These are phyloP conservation scores for Orchestes rusci DNA, from an alignment of 2,888 invertebrate genomes.

Conservation along the genomic window DNA sequence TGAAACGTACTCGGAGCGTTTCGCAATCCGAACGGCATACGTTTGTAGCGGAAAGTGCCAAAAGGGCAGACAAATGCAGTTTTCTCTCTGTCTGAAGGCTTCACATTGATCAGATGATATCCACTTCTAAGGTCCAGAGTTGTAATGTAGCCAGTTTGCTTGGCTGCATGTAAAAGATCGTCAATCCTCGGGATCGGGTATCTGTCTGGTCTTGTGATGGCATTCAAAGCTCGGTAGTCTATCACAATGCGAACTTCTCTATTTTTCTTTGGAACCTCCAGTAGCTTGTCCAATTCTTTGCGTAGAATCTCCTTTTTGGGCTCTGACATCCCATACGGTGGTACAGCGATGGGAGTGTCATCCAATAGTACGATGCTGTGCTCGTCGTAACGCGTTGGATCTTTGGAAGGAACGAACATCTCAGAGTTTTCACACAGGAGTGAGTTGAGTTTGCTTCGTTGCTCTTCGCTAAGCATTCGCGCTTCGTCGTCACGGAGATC, in stretches of 20 bases:
- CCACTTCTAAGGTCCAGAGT: too few species aligned
- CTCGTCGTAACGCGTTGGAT: neutral
- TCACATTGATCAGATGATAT: too few species aligned
- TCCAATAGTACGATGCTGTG: neutral
- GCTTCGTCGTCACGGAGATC: neutral
- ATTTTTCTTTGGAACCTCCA: neutral
- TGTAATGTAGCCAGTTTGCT: too few species aligned
- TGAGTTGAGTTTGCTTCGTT: neutral
- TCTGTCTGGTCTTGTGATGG: too few species aligned
- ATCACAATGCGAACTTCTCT: neutral
- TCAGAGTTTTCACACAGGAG: neutral
- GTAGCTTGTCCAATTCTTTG: neutral
- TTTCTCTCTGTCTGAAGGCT: constrained; percentile 1
- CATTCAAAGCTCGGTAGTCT: neutral
- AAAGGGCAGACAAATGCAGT: constrained; percentile 15
- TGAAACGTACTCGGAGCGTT: too few species aligned
- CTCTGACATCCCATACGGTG: neutral
- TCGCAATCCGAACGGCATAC: too few species aligned
- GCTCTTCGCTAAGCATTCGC: neutral
- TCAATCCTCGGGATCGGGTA: too few species aligned
- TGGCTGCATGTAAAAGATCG: too few species aligned
- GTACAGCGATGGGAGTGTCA: neutral
- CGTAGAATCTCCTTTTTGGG: neutral
- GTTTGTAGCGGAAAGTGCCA: too few species aligned
- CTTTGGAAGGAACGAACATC: neutral